Percentiles rank a stretch among this genome's conserved stretches.
phyloP scores from a whole-genome alignment of 2,888 invertebrate species.

The Stegophylla sp. region DNA sequence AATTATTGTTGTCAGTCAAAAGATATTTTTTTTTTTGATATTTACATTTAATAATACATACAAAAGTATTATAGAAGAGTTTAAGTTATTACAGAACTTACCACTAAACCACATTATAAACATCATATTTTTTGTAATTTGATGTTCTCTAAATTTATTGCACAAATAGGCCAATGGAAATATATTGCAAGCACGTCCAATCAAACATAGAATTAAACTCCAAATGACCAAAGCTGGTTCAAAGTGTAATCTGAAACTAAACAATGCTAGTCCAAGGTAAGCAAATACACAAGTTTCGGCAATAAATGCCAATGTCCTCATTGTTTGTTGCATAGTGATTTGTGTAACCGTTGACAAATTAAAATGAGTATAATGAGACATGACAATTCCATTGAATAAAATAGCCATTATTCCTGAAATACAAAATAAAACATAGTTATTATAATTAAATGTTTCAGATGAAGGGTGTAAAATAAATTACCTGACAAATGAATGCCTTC shows the following conservation, averaged over 20 bases:
- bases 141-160: constrained; percentile 95
- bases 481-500: constrained; percentile 95
- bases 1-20: no score
- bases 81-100: constrained; percentile 68
- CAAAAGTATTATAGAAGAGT: constrained; percentile 65
- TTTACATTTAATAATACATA: no score
- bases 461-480: constrained; percentile 64
- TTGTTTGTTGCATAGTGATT: constrained; percentile 98
- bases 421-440: constrained; percentile 39
- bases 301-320: constrained; percentile 95
- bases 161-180: constrained; percentile 92
- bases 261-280: constrained; percentile 91
- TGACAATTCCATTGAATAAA: constrained; percentile 96
- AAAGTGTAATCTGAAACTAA: constrained; percentile 91
- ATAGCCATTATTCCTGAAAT: constrained; percentile 95
- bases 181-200: constrained; percentile 95
- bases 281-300: constrained; percentile 99
- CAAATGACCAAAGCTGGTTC: constrained; percentile 78
- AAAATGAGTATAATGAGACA: constrained; percentile 99
- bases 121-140: constrained; percentile 97
- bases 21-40: no score
- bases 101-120: constrained; percentile 99
- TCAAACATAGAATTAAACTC: constrained; percentile 88
- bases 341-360: constrained; percentile 98
- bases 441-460: background rate